Percentiles rank a stretch among this genome's conserved stretches.
Evolutionary conservation across 2,113 vertebrate genomes (phyloP).

Genomic region (Periophthalmodon schlosseri): DNA sequence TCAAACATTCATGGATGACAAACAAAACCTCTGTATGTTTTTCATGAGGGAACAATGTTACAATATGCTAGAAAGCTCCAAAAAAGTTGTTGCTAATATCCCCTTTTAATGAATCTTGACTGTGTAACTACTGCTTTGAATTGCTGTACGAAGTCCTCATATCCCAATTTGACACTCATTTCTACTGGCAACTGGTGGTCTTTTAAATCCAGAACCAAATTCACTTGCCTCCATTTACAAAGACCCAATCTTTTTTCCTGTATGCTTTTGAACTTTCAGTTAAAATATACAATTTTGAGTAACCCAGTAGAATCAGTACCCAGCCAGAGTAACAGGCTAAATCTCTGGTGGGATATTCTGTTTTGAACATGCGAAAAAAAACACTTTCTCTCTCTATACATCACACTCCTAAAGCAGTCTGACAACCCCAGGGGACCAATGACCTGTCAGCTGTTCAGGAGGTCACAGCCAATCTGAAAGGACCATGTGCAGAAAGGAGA

Average conservation of each 20-base stretch:
- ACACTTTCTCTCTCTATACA: neutral
- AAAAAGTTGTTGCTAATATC: no score
- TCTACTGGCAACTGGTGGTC: no score
- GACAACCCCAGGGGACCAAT: neutral
- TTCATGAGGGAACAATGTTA: no score
- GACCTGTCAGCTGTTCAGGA: slow-evolving; percentile 17
- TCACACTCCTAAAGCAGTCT: slow-evolving; percentile 6
- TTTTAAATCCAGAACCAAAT: no score
- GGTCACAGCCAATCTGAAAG: slow-evolving; percentile 18
- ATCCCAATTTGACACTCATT: neutral
- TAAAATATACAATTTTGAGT: no score
- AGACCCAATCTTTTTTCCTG: neutral
- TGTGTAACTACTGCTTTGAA: slow-evolving; percentile 2
- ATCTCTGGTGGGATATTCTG: neutral
- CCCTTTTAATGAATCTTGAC: no score
- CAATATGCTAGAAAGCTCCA: no score
- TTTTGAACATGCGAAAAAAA: neutral
- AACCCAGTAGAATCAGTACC: neutral
- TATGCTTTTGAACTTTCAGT: neutral
- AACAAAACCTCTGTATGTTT: no score
- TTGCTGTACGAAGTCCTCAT: slow-evolving; percentile 1
- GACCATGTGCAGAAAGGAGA: neutral
- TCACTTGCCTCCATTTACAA: neutral
- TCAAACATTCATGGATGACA: no score
- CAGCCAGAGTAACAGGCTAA: neutral